Base-by-base conservation (phyloP, 2,797 vertebrate genomes). In the Galago senegalensis region DNA sequence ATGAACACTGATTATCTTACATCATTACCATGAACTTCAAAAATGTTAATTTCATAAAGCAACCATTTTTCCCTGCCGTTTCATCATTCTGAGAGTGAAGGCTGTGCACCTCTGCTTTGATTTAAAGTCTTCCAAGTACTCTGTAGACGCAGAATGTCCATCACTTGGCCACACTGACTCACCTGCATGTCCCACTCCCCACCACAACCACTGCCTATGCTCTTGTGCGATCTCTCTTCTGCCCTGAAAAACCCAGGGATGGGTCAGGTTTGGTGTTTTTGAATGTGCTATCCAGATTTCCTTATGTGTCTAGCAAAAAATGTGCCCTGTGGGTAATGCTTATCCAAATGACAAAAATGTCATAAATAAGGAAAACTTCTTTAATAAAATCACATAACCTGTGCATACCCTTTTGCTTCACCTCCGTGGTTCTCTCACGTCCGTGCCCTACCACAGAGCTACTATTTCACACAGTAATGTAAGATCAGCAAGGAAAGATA, bases 171-270 rank as follows among this genome's bases (percentile, higher is more conserved):
- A n/a, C 43, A 5, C 58, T 2, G 12, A 6, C 13, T 65, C 63
- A 65, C 29, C 61, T 63, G 27, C 11, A 27, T 13, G 25, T 56
- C 69, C 56, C 11, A 56, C 1, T 9, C 14, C 70, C n/a, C 7
- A 7, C 18, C 6, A 9, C 1, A 7, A 43, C 4, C 0, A 3
- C 11, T 10, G 2, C 31, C 20, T 43, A 7, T 18, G 72, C 2
- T 3, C 11, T 5, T 23, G 58, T 3, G 13, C 16, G 12, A 25
- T 21, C 67, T 76, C 16, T 87, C 49, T 49, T 34, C 63, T 27
- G 34, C 56, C 37, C 46, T 56, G 79, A 85, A 72, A 88, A 70
- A 7, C 13, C 56, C n/a, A 40, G 80, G n/a, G 53, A 70, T 49
- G 56, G n/a, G 18, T 43, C 37, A 16, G 27, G 37, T 21, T 8